Evolutionary conservation across 2,113 vertebrate species (phyloP).

Genomic region (Bos indicus): DNA sequence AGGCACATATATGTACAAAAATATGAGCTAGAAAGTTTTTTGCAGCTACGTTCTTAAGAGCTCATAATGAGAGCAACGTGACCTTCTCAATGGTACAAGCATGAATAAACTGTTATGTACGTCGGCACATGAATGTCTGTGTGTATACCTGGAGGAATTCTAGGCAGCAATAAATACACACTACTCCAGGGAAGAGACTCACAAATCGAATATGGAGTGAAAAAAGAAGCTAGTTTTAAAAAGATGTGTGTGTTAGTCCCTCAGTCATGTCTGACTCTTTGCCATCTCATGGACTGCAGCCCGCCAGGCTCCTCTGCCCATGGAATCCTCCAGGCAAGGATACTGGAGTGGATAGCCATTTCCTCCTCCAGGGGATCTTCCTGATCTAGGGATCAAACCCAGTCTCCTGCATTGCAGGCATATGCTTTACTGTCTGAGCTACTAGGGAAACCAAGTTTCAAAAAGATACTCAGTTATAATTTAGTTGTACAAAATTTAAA

Average conservation of each 20-base stretch:
- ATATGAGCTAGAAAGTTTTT: neutral
- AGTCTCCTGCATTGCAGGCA: neutral
- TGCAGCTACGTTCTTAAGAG: neutral
- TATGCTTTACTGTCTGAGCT: neutral
- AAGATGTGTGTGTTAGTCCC: neutral
- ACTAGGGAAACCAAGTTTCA: neutral
- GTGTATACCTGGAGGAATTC: neutral
- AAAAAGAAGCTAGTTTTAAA: neutral
- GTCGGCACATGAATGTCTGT: accelerated
- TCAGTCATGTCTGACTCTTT: neutral
- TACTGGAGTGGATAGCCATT: neutral
- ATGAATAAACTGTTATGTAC: neutral
- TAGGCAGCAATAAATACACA: neutral
- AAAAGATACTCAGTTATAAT: neutral
- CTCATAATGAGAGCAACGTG: neutral
- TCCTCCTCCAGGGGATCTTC: neutral
- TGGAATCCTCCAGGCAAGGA: neutral
- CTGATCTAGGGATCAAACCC: neutral
- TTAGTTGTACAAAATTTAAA: neutral
- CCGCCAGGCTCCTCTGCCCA: neutral
- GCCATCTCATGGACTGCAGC: neutral
- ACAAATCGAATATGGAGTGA: neutral
- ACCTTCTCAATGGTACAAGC: neutral
- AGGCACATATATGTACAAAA: neutral
- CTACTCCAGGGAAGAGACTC: neutral